These are phyloP conservation scores for Cinclus cinclus DNA, from an alignment of 2,113 vertebrate species.

Conservation along the genomic window DNA sequence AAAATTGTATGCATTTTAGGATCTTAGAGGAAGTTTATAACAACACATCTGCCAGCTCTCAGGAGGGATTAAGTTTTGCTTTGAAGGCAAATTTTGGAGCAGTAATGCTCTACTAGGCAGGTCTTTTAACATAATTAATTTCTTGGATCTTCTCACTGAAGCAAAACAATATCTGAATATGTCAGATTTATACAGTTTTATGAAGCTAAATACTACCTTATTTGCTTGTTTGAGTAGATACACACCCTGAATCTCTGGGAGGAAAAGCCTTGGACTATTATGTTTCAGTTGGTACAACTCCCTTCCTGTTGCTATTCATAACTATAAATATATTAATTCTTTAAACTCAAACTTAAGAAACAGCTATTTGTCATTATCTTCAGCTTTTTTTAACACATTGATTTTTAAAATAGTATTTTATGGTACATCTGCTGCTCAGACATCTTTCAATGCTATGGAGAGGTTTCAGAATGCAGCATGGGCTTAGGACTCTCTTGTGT, in stretches of 20 bases:
- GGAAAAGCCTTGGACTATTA: slow-evolving; percentile 39
- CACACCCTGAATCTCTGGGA: not conserved
- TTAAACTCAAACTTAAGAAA: not conserved
- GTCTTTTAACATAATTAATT: not conserved
- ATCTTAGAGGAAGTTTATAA: not conserved
- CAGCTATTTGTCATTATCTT: not conserved
- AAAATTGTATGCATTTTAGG: not conserved
- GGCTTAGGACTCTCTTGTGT: rapidly evolving
- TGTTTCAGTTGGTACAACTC: slow-evolving; percentile 47
- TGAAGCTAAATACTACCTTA: not conserved
- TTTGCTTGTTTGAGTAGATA: not conserved
- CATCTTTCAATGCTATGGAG: not conserved
- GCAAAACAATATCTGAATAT: not conserved
- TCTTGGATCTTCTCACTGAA: not conserved
- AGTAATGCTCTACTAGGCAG: not conserved
- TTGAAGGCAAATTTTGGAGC: not conserved
- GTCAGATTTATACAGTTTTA: not conserved
- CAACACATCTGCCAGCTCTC: not conserved
- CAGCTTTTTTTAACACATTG: not conserved
- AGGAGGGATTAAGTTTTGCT: not conserved
- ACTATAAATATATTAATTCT: not conserved
- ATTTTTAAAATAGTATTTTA: not conserved
- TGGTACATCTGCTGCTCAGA: not conserved
- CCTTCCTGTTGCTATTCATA: slow-evolving; percentile 66
- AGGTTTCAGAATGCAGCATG: not conserved